Evolutionary conservation across 1,140 invertebrate genomes (phyloP), one percentile per base, ranked within the genome.

Genomic region (Lepidostoma basale): DNA sequence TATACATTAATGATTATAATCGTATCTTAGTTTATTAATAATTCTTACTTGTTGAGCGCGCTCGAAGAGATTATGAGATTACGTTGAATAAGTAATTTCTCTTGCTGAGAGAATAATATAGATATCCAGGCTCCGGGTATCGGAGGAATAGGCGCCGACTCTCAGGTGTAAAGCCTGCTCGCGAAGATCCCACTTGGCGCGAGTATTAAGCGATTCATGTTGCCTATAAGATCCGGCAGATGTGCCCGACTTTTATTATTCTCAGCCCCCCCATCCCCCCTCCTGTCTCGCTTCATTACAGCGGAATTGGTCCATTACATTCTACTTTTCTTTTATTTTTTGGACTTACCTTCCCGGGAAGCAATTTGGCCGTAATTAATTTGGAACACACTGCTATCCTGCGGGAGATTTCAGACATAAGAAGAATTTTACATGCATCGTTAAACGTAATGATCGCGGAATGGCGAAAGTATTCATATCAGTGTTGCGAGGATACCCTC

Each of bases 231-330:
- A 33, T 45, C 45, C 10, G 22, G 45, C 62, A 65, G 62, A 65
- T 65, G 47, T 60, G 40, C 62, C 54, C 23, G 12, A n/a, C 47
- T 36, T 62, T 66, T 56, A 62, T 62, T 39, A 59, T 66, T 40
- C 42, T 40, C 42, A 18, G 45, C 49, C 62, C 47, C 62, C 47
- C 39, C 54, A n/a, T 36, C 20, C 18, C 23, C 33, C 69, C 39
- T 63, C n/a, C n/a, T 63, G 69, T 70, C 63, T 67, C 64, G 64
- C 58, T 70, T 70, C 69, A 67, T 70, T 70, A 70, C 58, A 42
- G 22, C 64, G 36, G 63, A 67, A 70, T 70, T 67, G 69, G 56
- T 67, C 63, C 44, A 70, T 70, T 70, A 70, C 42, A 52, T 25
- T 54, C 64, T 69, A 66, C 68, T 66, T 70, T 70, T 36, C 44